These are phyloP conservation scores for Alentia gelatinosa DNA, from an alignment of 2,888 invertebrate species.

Conservation along the genomic window DNA sequence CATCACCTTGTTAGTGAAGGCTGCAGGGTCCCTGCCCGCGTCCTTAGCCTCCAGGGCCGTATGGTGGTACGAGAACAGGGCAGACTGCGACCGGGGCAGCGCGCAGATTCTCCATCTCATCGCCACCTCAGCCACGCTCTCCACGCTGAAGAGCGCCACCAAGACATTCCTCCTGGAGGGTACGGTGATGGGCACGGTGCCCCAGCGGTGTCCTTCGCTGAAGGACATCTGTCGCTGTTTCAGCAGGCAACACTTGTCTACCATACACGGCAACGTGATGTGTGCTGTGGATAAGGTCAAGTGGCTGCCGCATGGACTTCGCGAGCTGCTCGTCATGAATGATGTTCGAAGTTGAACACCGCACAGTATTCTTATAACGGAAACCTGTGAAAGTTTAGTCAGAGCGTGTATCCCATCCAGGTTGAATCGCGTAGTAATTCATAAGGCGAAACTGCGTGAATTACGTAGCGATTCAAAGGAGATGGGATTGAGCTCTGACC, in stretches of 20 bases:
- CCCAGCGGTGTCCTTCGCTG: neutral
- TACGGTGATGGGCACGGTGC: neutral
- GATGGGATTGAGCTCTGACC: too few relatives aligned
- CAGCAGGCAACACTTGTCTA: neutral
- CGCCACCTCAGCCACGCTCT: neutral
- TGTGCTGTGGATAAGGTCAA: constrained; percentile 26
- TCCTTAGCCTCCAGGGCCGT: neutral
- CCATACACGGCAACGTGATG: constrained; percentile 18
- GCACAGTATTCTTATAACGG: too few relatives aligned
- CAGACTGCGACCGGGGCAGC: neutral
- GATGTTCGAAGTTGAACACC: neutral
- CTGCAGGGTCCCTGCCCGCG: neutral
- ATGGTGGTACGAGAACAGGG: constrained; percentile 8
- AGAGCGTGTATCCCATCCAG: too few relatives aligned
- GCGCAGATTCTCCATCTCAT: neutral
- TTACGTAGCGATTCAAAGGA: too few relatives aligned
- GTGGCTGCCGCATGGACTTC: neutral
- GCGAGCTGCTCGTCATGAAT: constrained; percentile 7
- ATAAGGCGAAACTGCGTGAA: too few relatives aligned
- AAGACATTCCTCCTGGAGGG: constrained; percentile 21
- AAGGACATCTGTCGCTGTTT: constrained; percentile 20
- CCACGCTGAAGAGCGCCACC: constrained; percentile 2
- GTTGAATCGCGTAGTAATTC: too few relatives aligned
- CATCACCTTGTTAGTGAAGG: neutral
- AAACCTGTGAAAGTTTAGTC: too few relatives aligned